Conservation (phyloP, 2,888 invertebrate genomes). For the Cepaea hortensis region DNA sequence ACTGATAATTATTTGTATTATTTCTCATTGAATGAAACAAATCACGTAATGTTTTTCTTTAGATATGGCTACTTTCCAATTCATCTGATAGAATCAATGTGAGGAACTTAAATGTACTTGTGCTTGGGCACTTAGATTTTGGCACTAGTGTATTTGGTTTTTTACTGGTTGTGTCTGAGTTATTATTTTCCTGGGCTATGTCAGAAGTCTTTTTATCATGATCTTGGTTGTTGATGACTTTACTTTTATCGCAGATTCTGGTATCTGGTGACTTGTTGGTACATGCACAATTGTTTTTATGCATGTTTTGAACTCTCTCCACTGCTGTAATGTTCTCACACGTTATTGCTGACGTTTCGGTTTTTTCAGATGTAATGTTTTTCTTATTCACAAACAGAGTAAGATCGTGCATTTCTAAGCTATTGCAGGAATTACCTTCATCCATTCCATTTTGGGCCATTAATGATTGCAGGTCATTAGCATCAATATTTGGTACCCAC, state of each 20-base stretch:
- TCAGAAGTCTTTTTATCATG: background rate
- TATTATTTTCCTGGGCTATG: background rate
- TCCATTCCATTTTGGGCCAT: background rate
- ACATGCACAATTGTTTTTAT: background rate
- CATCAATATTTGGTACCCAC: background rate
- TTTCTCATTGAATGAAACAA: background rate
- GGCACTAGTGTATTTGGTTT: background rate
- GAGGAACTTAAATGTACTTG: conserved; percentile 7
- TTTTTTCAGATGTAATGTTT: no score
- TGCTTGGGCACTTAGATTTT: background rate
- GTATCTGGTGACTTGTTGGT: background rate
- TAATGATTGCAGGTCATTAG: background rate
- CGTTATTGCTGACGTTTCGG: no score
- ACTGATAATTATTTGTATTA: background rate
- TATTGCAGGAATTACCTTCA: background rate
- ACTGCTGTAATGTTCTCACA: background rate
- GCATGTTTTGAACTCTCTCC: background rate
- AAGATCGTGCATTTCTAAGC: background rate
- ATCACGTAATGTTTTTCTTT: background rate
- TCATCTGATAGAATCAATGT: conserved; percentile 11
- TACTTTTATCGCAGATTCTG: background rate
- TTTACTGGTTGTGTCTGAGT: background rate
- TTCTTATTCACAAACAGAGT: background rate
- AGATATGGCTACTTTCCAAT: background rate
- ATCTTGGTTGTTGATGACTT: background rate